Percentiles rank a stretch among this genome's conserved stretches.
These are phyloP conservation scores for Hemiscyllium ocellatum DNA, from an alignment of 2,113 vertebrate genomes.

Conservation along the genomic window DNA sequence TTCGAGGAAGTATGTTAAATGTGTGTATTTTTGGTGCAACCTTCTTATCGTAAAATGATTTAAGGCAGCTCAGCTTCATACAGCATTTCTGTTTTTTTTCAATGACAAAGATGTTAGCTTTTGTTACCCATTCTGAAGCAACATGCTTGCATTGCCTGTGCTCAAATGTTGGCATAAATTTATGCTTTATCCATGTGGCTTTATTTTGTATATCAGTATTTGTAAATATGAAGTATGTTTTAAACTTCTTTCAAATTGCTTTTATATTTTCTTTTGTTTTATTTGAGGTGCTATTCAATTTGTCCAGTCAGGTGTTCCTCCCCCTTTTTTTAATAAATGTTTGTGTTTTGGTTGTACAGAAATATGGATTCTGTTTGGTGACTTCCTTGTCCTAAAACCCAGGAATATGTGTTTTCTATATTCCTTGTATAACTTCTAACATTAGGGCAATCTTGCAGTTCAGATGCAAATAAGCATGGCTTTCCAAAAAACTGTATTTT, in stretches of 20 bases:
- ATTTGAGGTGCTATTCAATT: slow-evolving; percentile 52
- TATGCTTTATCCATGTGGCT: slow-evolving; percentile 29
- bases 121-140: slow-evolving; percentile 28
- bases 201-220: slow-evolving; percentile 39
- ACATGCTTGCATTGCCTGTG: slow-evolving; percentile 16
- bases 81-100: background rate
- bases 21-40: background rate
- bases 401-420: slow-evolving; percentile 14
- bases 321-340: slow-evolving; percentile 44
- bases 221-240: slow-evolving; percentile 41
- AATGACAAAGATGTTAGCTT: slow-evolving; percentile 17
- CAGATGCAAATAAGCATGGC: slow-evolving; percentile 17
- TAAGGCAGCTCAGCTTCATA: background rate
- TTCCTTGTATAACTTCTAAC: slow-evolving; percentile 16
- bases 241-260: slow-evolving; percentile 41
- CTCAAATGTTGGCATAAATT: slow-evolving; percentile 28
- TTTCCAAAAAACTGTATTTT: background rate
- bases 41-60: background rate
- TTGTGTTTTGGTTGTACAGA: slow-evolving; percentile 42
- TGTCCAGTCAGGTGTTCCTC: slow-evolving; percentile 46
- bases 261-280: slow-evolving; percentile 39
- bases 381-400: slow-evolving; percentile 47
- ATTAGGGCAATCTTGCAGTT: slow-evolving; percentile 15
- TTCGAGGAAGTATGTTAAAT: slow-evolving; percentile 12
- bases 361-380: slow-evolving; percentile 48